Percentiles rank a stretch among this genome's conserved stretches.
Evolutionary conservation across 2,888 invertebrate species (phyloP).

Genomic region (Nebria salina): DNA sequence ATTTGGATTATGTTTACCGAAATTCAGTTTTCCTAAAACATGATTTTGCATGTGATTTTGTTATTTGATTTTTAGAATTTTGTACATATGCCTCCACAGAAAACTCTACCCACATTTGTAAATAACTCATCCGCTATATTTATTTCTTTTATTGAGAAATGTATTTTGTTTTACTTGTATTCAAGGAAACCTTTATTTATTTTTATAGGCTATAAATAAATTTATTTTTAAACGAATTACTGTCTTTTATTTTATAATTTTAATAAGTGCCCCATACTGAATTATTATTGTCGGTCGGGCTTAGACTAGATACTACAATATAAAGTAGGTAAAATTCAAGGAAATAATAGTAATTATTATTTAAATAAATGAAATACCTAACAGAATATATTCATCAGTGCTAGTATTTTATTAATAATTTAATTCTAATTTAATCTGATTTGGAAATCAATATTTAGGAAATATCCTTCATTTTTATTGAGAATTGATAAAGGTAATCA

Average conservation of each 20-base stretch:
- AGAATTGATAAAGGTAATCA: too few species aligned
- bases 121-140: slow-evolving; percentile 10
- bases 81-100: slow-evolving; percentile 20
- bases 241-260: background rate
- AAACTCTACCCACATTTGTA: slow-evolving; percentile 5
- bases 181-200: slow-evolving; percentile 26
- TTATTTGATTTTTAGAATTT: slow-evolving; percentile 8
- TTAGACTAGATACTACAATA: too few species aligned
- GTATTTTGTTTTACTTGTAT: slow-evolving; percentile 10
- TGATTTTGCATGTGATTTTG: slow-evolving; percentile 2
- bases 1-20: slow-evolving; percentile 94
- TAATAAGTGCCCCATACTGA: too few species aligned
- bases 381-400: too few species aligned
- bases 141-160: slow-evolving; percentile 23
- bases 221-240: slow-evolving; percentile 33
- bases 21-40: slow-evolving; percentile 59
- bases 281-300: too few species aligned
- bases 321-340: too few species aligned
- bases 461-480: too few species aligned
- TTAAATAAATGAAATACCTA: too few species aligned
- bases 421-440: too few species aligned
- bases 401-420: too few species aligned
- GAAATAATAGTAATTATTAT: too few species aligned
- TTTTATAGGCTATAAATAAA: slow-evolving; percentile 38
- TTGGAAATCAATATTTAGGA: too few species aligned